Base-by-base conservation (phyloP, 2,113 vertebrate species). In the Dendrocopos noguchii region DNA sequence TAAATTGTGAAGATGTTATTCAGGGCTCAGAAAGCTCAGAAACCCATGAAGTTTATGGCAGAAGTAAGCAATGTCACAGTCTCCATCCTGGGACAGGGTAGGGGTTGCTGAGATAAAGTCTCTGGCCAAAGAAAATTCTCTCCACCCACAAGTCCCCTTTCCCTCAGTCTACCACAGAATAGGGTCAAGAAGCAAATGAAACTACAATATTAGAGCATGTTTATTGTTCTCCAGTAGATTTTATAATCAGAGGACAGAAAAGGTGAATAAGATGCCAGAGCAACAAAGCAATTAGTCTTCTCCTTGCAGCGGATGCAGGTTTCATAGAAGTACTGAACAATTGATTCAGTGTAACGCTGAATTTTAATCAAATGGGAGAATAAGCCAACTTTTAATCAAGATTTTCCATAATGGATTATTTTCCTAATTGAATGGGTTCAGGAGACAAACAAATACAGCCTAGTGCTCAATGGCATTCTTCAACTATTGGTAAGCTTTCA, bases 381-480 rank as follows among this genome's bases (percentile, higher is more conserved):
- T 96, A 96, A 96, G 90, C 78, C 92, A 96, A 97, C 90, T 97
- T 97, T 96, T 97, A 97, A 97, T 97, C 95, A 97, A 96, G 96
- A 95, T 96, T 96, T 97, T 97, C 96, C 94, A 87, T 96, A 97
- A 96, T 97, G 96, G 96, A 97, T 97, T 96, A 96, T 96, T 97
- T 97, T 95, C 84, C 87, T 97, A 97, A 97, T 97, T 96, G 94
- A 95, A 96, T 92, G 88, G 91, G 94, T 95, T 93, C 82, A 91
- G 94, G 75, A 96, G 94, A 95, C 91, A 96, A 96, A 96, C 82
- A 96, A 94, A 97, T 94, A 88, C 87, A 94, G 47, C 80, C 88
- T 87, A 36, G 81, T 83, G 77, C 84, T 96, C 94, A 92, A 92
- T 96, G 88, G 93, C 68, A 75, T 96, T 96, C 94, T 96, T 95